phyloP scores from a whole-genome alignment of 2,888 invertebrate genomes.

The Alloscopus bannaensis region DNA sequence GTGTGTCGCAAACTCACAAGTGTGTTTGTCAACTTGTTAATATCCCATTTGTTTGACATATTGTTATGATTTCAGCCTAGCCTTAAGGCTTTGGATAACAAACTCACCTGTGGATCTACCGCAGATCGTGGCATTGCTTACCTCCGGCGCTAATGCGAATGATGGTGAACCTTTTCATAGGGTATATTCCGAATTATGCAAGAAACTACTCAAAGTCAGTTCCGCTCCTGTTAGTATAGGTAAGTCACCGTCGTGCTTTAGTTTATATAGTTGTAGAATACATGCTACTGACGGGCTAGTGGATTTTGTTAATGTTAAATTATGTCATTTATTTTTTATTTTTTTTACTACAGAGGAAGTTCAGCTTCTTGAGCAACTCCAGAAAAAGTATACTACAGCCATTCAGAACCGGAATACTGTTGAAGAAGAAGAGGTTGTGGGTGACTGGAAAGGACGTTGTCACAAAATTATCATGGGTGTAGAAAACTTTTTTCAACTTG shows the following conservation, averaged over 20 bases:
- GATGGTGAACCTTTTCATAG: slow-evolving; percentile 36
- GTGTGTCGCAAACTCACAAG: not conserved
- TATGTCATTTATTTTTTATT: not conserved
- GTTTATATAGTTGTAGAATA: too few species aligned
- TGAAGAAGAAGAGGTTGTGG: slow-evolving; percentile 20
- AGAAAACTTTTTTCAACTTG: slow-evolving; percentile 49
- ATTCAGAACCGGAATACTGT: too few species aligned
- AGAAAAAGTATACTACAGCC: too few species aligned
- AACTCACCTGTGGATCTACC: slow-evolving; percentile 55
- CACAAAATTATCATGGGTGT: slow-evolving; percentile 23
- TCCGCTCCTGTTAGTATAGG: slow-evolving; percentile 34
- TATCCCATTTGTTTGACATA: not conserved
- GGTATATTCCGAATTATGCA: slow-evolving; percentile 37
- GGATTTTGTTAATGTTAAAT: too few species aligned
- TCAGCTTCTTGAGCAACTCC: slow-evolving; percentile 22
- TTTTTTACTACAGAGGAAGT: slow-evolving; percentile 22
- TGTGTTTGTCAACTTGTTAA: not conserved
- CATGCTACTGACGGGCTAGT: too few species aligned
- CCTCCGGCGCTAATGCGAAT: slow-evolving; percentile 24
- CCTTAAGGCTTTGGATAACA: slow-evolving; percentile 41
- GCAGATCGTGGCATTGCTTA: slow-evolving; percentile 19
- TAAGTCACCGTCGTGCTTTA: too few species aligned
- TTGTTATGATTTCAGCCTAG: slow-evolving; percentile 38
- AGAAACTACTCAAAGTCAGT: slow-evolving; percentile 33
- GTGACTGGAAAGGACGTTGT: slow-evolving; percentile 11